Base-by-base conservation (phyloP, 2,888 invertebrate genomes). In the Automeris io region DNA sequence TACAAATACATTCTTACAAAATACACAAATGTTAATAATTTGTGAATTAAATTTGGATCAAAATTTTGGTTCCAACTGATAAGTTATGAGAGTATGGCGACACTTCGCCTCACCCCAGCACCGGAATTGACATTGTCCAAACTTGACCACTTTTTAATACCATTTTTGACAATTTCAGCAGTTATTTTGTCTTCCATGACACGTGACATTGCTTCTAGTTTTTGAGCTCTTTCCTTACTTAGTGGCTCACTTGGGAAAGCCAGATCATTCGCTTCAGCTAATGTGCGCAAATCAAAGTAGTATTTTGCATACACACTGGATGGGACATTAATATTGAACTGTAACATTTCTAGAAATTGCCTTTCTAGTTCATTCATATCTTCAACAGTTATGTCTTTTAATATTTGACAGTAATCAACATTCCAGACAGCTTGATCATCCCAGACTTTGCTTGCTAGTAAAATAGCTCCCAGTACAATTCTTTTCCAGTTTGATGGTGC, bases 381-480 rank as follows among this genome's bases (percentile, higher is more conserved):
- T 72, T 93, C 92, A 19, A 93, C 99, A 31, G 97, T 96, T 52
- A 99, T 98, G 76, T 99, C 99, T 85, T 98, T 97, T 46, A 99
- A 89, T 68, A 99, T 99, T 90, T 99, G 99, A 86, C 99, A 99
- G 85, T 99, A 99, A 86, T 99, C 99, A 19, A 99, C 99, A 88
- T 99, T 99, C 99, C 99, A 99, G 12, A 99, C 99, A 19, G 99
- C 99, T 83, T 99, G 99, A 80, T 99, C 99, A 72, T 99, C 99
- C 99, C 99, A 99, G 11, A 99, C 98, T 87, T 99, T 99, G 39
- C 98, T 98, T 18, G 99, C 97, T 48, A 99, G 87, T 56, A 99
- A 88, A 71, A 99, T 99, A 57, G 99, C 98, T 46, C 98, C 99
- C 57, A 98, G 90, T 38, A 99, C 97, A 78, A 99, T 98, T 62